Base-by-base conservation (phyloP, 2,888 invertebrate genomes). In the Drosophila mercatorum region DNA sequence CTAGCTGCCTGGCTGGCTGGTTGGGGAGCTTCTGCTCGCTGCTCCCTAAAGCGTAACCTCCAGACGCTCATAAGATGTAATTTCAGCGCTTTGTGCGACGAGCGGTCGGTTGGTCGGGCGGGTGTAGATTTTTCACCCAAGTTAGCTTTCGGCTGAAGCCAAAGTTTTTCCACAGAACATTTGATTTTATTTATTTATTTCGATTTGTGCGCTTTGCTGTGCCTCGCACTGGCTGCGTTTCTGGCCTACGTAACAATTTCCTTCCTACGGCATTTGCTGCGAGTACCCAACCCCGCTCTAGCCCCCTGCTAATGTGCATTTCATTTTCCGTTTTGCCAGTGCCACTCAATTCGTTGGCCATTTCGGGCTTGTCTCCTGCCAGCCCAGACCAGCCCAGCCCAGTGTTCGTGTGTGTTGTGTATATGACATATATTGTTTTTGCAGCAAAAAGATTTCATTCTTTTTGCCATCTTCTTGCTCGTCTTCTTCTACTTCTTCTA, bases 111-210 rank as follows among this genome's bases (percentile, higher is more conserved):
- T 7, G 31, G 7, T 5, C 31, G 14, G 7, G 38, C 7, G 53
- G 49, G 11, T 49, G 49, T 49, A 49, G 49, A 74, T 72, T 72
- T 68, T 80, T 82, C 41, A 78, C 75, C 82, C 76, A 75, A 83
- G 68, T 81, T 72, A 31, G 60, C 61, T 53, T 26, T 26, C 26
- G 53, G 41, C 55, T 34, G 64, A 72, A 72, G 75, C 66, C 80
- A 77, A 86, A 86, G 68, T 81, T 88, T 88, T 73, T 78, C 59
- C 81, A 78, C 75, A 81, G 72, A 73, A 77, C 84, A 84, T 85
- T 84, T 84, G 88, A 87, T 85, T 85, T 85, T 85, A 85, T 87
- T 85, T 85, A 85, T 87, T 87, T 87, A 83, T 84, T 87, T 85
- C 84, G 84, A 85, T 85, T 84, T 84, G 81, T 74, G 76, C 72